Conservation (phyloP, 2,797 vertebrate species). For the Phrynocephalus vlangalii region DNA sequence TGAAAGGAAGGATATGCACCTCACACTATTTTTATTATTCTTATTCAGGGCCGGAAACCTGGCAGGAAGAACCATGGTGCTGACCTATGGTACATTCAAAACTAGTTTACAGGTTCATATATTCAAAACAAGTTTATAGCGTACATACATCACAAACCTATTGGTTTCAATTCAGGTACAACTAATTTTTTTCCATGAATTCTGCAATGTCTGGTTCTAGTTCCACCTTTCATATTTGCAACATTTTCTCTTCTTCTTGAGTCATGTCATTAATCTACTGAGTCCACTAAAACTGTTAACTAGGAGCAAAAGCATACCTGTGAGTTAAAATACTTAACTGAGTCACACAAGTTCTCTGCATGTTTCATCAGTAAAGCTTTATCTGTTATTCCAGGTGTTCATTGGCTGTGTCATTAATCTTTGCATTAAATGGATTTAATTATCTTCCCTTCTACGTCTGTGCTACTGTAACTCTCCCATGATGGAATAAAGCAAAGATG, state of each 20-base stretch:
- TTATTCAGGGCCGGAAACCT: no score
- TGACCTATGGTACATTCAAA: not conserved
- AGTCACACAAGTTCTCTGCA: constrained; percentile 10
- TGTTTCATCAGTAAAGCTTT: constrained; percentile 17
- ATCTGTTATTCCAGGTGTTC: constrained; percentile 2
- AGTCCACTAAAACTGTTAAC: not conserved
- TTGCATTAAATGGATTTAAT: constrained; percentile 3
- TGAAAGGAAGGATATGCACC: no score
- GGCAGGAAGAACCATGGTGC: not conserved
- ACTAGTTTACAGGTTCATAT: not conserved
- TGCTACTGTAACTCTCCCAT: not conserved
- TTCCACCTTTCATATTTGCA: not conserved
- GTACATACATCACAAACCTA: not conserved
- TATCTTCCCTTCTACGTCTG: not conserved
- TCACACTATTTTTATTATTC: not conserved
- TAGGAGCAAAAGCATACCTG: not conserved
- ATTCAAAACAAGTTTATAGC: not conserved
- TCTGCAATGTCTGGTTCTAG: not conserved
- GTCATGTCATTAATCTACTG: not conserved
- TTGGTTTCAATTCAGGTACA: constrained; percentile 1
- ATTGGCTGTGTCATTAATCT: constrained; percentile 9
- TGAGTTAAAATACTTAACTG: not conserved
- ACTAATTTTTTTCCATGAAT: not conserved
- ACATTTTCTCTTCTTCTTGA: not conserved
- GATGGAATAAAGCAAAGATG: not conserved